A percentile compares a stretch with the other conserved stretches of the same genome.
Conservation (phyloP, 2,888 invertebrate species). For the Polyommatus iphigenia region DNA sequence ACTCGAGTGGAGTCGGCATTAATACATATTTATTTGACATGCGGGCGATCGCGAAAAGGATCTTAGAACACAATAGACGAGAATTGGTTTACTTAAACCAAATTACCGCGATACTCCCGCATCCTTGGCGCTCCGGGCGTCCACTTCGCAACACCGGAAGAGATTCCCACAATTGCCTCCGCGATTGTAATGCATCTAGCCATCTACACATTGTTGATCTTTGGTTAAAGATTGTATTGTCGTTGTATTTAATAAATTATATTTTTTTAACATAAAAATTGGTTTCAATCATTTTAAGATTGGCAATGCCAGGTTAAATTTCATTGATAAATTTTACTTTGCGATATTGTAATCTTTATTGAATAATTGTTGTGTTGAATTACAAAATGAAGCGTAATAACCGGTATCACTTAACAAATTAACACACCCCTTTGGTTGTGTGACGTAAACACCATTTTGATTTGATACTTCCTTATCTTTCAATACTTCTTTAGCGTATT, state of each 20-base stretch:
- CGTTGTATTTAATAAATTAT: neutral
- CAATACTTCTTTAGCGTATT: constrained; percentile 41
- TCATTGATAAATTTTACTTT: neutral
- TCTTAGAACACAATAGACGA: constrained; percentile 67
- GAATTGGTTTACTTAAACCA: constrained; percentile 73
- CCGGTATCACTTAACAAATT: neutral
- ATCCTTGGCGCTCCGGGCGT: constrained; percentile 65
- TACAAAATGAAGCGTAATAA: neutral
- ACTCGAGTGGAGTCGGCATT: constrained; percentile 47
- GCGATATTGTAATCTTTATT: neutral
- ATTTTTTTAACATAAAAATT: neutral
- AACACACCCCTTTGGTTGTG: constrained; percentile 32
- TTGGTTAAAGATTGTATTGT: neutral
- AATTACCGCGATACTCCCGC: constrained; percentile 76
- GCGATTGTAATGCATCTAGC: neutral
- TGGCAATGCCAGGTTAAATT: neutral
- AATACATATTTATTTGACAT: constrained; percentile 63
- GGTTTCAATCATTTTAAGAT: neutral
- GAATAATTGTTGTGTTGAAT: neutral
- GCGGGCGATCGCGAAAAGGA: constrained; percentile 70
- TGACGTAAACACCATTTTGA: constrained; percentile 38
- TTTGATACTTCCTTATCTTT: constrained; percentile 27
- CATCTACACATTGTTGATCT: neutral
- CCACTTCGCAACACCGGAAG: constrained; percentile 44
- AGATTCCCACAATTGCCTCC: constrained; percentile 40